phyloP scores from a whole-genome alignment of 2,797 vertebrate species.

The Salmo trutta region DNA sequence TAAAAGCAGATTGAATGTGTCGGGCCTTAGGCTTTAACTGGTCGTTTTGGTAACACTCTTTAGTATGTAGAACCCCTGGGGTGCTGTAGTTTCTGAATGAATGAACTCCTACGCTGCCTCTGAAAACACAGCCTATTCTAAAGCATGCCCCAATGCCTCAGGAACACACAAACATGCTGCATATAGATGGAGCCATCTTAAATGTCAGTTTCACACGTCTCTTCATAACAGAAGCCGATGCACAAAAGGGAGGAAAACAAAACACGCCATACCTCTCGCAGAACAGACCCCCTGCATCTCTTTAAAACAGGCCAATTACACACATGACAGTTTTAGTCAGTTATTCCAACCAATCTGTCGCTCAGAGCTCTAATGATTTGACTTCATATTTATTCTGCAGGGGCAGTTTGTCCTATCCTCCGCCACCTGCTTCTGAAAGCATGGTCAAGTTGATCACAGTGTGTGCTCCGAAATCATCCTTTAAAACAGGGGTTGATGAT shows the following conservation, averaged over 20 bases:
- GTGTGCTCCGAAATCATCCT: constrained; percentile 4
- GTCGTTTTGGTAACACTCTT: constrained; percentile 1
- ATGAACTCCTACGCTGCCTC: constrained; percentile 20
- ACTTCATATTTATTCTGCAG: background rate
- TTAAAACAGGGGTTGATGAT: constrained; percentile 8
- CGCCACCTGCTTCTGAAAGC: background rate
- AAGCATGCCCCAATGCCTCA: constrained; percentile 21
- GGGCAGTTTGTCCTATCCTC: background rate
- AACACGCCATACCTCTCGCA: too few relatives aligned
- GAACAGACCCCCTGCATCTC: too few relatives aligned
- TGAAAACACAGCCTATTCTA: background rate
- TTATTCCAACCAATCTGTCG: background rate
- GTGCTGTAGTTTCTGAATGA: constrained; percentile 23
- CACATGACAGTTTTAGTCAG: background rate
- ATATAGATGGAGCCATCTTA: constrained; percentile 19
- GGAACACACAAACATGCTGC: constrained; percentile 27
- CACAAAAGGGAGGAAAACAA: too few relatives aligned
- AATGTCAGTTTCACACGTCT: background rate
- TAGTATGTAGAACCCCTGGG: constrained; percentile 14
- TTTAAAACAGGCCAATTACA: background rate
- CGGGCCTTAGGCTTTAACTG: background rate
- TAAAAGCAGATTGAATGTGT: constrained; percentile 39
- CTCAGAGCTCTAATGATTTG: background rate
- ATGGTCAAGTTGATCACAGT: background rate
- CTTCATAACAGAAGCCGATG: too few relatives aligned